phyloP scores from a whole-genome alignment of 2,888 invertebrate genomes.

The Euspilapteryx auroguttella region DNA sequence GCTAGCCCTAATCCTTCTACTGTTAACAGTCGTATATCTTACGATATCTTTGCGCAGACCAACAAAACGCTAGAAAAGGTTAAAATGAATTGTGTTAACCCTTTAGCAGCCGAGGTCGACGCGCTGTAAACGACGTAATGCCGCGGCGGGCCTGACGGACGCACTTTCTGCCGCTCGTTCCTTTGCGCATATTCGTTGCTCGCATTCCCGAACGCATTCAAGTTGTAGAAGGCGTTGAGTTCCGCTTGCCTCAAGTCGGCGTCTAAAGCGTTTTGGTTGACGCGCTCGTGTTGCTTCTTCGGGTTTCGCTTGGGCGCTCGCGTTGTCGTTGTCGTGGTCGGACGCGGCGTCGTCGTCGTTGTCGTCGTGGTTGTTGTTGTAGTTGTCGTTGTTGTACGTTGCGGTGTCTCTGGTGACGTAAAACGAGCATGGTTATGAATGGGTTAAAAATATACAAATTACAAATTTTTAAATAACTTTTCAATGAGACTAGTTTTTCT shows the following conservation, averaged over 20 bases:
- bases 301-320: constrained; percentile 35
- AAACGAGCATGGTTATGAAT: too few species aligned
- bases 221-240: constrained; percentile 35
- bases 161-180: constrained; percentile 41
- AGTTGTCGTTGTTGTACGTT: constrained; percentile 32
- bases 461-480: too few species aligned
- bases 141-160: constrained; percentile 43
- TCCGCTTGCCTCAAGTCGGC: constrained; percentile 33
- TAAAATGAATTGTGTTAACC: too few species aligned
- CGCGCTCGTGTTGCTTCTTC: constrained; percentile 36
- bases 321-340: constrained; percentile 26
- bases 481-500: too few species aligned
- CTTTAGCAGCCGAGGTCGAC: too few species aligned
- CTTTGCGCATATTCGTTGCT: constrained; percentile 41
- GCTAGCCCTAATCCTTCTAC: too few species aligned
- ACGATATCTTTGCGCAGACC: too few species aligned
- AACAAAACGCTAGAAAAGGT: too few species aligned
- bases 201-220: constrained; percentile 28
- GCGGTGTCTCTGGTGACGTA: constrained; percentile 43
- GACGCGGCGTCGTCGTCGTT: constrained; percentile 24
- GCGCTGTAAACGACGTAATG: too few species aligned
- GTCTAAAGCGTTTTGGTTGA: constrained; percentile 36
- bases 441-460: too few species aligned
- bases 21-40: too few species aligned
- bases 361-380: constrained; percentile 46